Evolutionary conservation across 2,797 vertebrate species (phyloP).

Genomic region (Falco biarmicus): DNA sequence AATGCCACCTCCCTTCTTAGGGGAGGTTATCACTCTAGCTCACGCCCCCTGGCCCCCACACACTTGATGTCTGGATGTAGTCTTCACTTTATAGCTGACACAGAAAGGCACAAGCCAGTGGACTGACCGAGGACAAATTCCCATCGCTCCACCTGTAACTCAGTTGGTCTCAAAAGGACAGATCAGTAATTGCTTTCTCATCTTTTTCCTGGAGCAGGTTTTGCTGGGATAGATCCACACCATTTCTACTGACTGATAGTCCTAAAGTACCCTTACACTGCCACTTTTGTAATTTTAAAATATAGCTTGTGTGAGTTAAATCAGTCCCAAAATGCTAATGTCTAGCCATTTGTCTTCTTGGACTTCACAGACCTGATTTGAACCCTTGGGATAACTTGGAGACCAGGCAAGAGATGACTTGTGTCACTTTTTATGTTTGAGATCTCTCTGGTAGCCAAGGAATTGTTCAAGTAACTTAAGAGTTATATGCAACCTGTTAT

Average conservation of each 20-base stretch:
- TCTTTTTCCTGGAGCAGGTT: background rate
- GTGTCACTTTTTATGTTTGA: background rate
- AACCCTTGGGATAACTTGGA: background rate
- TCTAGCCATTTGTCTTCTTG: background rate
- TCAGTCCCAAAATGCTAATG: background rate
- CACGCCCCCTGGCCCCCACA: accelerated
- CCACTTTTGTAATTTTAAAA: background rate
- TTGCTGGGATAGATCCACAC: background rate
- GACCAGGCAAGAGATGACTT: background rate
- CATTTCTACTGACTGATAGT: background rate
- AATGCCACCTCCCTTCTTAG: background rate
- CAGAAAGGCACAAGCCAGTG: background rate
- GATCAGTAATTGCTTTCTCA: background rate
- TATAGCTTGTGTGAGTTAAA: background rate
- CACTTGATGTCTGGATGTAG: background rate
- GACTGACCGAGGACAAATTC: background rate
- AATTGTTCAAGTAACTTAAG: background rate
- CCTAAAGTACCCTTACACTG: background rate
- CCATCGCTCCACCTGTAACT: background rate
- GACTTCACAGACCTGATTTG: background rate
- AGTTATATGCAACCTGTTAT: background rate
- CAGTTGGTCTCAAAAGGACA: background rate
- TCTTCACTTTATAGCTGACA: background rate
- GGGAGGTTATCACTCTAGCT: accelerated
- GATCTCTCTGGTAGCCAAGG: background rate